Conservation (phyloP, 2,888 invertebrate species). For the Drosophila neotestacea region DNA sequence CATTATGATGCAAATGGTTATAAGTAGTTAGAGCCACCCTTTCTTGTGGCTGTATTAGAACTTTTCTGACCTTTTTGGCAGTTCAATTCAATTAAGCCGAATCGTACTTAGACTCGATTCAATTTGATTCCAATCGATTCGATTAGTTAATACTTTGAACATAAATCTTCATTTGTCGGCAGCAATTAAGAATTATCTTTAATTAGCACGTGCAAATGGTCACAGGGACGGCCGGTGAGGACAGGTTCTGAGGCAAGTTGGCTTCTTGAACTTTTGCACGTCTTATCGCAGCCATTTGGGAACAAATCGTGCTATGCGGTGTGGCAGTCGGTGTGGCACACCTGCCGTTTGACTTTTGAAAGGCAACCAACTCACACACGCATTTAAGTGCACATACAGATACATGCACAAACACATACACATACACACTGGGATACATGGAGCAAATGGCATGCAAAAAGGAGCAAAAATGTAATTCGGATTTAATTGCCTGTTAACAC, state of each 20-base stretch:
- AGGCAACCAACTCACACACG: constrained; percentile 37
- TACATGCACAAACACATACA: constrained; percentile 3
- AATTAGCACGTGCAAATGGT: constrained; percentile 82
- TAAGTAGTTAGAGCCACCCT: neutral
- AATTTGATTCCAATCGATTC: constrained; percentile 47
- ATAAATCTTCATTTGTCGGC: constrained; percentile 83
- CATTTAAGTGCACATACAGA: constrained; percentile 8
- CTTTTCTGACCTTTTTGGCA: constrained; percentile 36
- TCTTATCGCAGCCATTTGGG: constrained; percentile 60
- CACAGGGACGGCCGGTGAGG: constrained; percentile 14
- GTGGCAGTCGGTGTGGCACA: constrained; percentile 63
- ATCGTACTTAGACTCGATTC: constrained; percentile 22
- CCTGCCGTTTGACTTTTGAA: constrained; percentile 70
- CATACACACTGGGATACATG: constrained; percentile 1
- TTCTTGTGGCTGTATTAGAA: constrained; percentile 9
- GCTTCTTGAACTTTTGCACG: constrained; percentile 67
- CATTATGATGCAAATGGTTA: constrained; percentile 53
- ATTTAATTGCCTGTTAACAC: constrained; percentile 82
- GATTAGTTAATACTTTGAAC: constrained; percentile 59
- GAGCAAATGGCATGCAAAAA: constrained; percentile 61
- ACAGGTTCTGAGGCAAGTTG: constrained; percentile 35
- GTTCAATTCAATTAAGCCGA: constrained; percentile 42
- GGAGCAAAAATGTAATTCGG: constrained; percentile 79
- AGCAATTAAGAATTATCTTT: constrained; percentile 84
- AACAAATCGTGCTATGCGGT: constrained; percentile 63